A percentile compares a stretch with the other conserved stretches of the same genome.
Evolutionary conservation across 92 coral and sea anemone species (phyloP).

Genomic region (Porites rus): DNA sequence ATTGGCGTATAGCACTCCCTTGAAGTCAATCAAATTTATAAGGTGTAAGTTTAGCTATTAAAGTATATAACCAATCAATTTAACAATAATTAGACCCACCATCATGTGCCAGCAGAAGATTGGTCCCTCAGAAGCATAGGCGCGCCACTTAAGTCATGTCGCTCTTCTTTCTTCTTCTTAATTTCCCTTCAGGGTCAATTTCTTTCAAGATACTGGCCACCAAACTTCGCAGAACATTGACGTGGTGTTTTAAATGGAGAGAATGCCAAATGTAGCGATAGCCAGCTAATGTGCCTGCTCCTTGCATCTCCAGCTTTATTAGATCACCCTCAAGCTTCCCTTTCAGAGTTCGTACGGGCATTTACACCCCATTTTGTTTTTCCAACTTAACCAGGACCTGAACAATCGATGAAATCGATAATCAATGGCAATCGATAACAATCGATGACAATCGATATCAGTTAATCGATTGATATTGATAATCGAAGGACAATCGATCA

Average conservation of each 20-base stretch:
- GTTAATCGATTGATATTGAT: too few relatives aligned
- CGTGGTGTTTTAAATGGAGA: slow-evolving; percentile 43
- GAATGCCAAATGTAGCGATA: slow-evolving; percentile 43
- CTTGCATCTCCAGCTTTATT: slow-evolving; percentile 36
- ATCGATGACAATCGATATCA: too few relatives aligned
- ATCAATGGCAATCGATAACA: too few relatives aligned
- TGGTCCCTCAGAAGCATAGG: slow-evolving; percentile 60
- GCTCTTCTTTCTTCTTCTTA: slow-evolving; percentile 43
- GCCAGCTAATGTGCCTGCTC: slow-evolving; percentile 50
- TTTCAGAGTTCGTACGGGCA: slow-evolving; percentile 55
- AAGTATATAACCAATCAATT: background rate
- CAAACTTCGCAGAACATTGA: slow-evolving; percentile 51
- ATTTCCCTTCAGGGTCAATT: slow-evolving; percentile 53
- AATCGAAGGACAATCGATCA: background rate
- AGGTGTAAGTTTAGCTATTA: too few relatives aligned
- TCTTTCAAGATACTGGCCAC: slow-evolving; percentile 59
- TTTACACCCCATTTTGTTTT: slow-evolving; percentile 35
- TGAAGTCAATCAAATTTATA: too few relatives aligned
- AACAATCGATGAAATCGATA: too few relatives aligned
- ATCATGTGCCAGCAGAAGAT: slow-evolving; percentile 76
- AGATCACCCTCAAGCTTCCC: slow-evolving; percentile 36
- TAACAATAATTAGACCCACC: slow-evolving; percentile 23
- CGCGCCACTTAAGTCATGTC: slow-evolving; percentile 47
- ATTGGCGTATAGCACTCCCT: too few relatives aligned
- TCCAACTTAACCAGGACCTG: slow-evolving; percentile 40